Evolutionary conservation across 2,113 vertebrate species (phyloP), one percentile per base, ranked within the genome.

Genomic region (Alligator sinensis): DNA sequence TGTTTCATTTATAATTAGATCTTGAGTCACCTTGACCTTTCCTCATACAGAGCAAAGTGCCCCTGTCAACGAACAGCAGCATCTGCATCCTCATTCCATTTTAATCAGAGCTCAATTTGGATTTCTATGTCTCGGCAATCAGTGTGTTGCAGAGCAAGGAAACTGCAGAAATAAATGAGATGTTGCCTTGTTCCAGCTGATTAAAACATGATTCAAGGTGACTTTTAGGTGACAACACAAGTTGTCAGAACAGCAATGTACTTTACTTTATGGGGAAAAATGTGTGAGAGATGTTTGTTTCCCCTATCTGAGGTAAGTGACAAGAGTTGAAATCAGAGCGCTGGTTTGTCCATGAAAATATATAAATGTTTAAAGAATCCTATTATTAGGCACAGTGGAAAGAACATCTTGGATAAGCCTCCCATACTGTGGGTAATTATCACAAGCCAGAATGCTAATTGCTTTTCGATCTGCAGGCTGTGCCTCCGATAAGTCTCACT

Each of bases 391-490:
- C 97, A 90, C 96, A 97, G 97, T 97, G 87, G 97, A 98, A 97
- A 93, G 85, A 91, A 84, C 88, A 93, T 96, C 96, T 97, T 94
- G 92, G 95, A 97, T 92, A 94, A 98, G 96, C 91, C 96, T 96
- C 88, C 86, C 97, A 94, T 94, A 97, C 97, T 97, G 97, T 91
- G 96, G 97, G 84, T 97, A 98, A 98, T 98, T 98, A 98, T 98
- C 96, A 96, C 95, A 96, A 97, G 93, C 93, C 92, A 96, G 95
- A 98, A 97, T 97, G 97, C 97, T 98, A 98, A 98, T 98, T 98
- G 98, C 96, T 97, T 98, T 98, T 98, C 91, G 66, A 98, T 98
- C 97, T 77, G 91, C 91, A 93, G 85, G 92, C 94, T 96, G 80
- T 97, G 88, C 89, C 96, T 98, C 96, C 90, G 78, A 13, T 85